Conservation (phyloP, 2,797 vertebrate species). For the Sebastes variabilis region DNA sequence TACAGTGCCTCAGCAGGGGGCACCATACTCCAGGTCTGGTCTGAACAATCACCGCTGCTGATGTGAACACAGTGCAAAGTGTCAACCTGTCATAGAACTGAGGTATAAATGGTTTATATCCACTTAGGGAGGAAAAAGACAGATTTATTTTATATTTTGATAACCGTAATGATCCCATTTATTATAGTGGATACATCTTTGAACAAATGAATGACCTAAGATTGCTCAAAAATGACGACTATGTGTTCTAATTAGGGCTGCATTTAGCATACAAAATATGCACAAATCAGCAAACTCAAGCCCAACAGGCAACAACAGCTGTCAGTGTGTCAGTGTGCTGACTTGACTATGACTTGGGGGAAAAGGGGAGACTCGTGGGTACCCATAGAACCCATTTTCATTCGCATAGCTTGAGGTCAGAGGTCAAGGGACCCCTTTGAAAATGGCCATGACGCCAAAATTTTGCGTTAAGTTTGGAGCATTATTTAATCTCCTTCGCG, state of each 20-base stretch:
- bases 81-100: not conserved
- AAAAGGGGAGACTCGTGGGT: too few species aligned
- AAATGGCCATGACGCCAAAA: too few species aligned
- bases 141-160: not conserved
- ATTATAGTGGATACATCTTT: not conserved
- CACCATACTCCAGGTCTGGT: conserved; percentile 33
- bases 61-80: not conserved
- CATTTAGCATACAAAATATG: too few species aligned
- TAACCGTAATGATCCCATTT: not conserved
- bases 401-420: too few species aligned
- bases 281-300: too few species aligned
- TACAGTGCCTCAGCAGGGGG: conserved; percentile 55
- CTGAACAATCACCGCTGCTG: not conserved
- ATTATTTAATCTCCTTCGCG: too few species aligned
- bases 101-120: not conserved
- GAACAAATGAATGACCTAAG: not conserved
- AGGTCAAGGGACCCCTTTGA: too few species aligned
- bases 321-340: too few species aligned
- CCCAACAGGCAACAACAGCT: too few species aligned
- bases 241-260: not conserved
- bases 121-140: not conserved
- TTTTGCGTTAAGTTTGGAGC: too few species aligned
- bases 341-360: too few species aligned
- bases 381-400: too few species aligned
- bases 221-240: not conserved